Conservation (phyloP, 2,797 vertebrate species). For the Merluccius polli region DNA sequence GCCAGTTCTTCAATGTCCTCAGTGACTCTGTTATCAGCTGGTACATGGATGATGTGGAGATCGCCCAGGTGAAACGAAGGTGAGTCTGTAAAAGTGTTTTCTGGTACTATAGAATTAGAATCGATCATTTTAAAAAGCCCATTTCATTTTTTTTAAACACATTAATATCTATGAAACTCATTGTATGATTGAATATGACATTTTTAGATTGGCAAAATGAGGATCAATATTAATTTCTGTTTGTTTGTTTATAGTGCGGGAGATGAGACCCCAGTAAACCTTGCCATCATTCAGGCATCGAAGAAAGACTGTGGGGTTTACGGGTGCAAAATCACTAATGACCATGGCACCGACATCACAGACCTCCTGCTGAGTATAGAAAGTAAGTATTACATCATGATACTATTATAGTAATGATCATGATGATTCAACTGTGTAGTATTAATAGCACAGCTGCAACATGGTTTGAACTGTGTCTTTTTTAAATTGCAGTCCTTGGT, state of each 20-base stretch:
- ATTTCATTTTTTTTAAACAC: neutral
- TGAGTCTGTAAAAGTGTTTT: conserved; percentile 46
- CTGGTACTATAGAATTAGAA: neutral
- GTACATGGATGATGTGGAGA: conserved; percentile 82
- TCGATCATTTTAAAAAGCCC: neutral
- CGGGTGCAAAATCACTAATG: conserved; percentile 82
- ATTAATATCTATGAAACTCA: neutral
- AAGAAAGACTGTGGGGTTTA: conserved; percentile 84
- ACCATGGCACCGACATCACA: conserved; percentile 82
- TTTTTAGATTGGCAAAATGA: neutral
- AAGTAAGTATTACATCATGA: conserved; percentile 62
- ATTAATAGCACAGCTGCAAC: neutral
- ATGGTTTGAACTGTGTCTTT: conserved; percentile 3
- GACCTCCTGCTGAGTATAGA: conserved; percentile 85
- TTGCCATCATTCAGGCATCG: conserved; percentile 85
- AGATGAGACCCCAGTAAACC: conserved; percentile 84
- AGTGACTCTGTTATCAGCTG: conserved; percentile 85
- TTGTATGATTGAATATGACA: neutral
- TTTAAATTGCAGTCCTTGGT: conserved; percentile 76
- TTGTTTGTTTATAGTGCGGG: conserved; percentile 71
- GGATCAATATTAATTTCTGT: neutral
- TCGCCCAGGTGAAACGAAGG: conserved; percentile 80
- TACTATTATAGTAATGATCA: neutral
- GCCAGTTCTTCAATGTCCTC: conserved; percentile 96
- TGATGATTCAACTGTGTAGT: neutral